Conservation (phyloP, 2,113 vertebrate species). For the Triplophysa tibetana region DNA sequence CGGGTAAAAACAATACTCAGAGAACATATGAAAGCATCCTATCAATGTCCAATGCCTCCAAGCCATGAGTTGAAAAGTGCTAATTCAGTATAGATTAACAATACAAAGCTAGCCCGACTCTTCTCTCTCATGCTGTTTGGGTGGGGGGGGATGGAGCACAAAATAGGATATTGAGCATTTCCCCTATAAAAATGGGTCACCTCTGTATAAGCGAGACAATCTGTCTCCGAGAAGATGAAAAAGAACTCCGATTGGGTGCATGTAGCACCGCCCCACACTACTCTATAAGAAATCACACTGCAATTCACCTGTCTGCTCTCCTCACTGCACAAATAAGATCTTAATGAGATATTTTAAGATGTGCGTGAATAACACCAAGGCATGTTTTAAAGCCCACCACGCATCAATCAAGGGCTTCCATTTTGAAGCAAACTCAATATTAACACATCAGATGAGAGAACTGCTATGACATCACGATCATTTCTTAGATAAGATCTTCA, state of each 20-base stretch:
- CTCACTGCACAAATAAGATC: background rate
- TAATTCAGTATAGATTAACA: slow-evolving; percentile 45
- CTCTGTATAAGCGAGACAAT: slow-evolving; percentile 60
- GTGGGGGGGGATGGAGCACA: slow-evolving; percentile 23
- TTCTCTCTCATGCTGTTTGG: background rate
- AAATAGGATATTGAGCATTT: slow-evolving; percentile 63
- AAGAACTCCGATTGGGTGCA: background rate
- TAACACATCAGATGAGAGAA: background rate
- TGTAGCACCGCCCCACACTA: background rate
- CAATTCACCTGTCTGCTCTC: background rate
- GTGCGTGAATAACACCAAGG: background rate
- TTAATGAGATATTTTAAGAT: too few species aligned
- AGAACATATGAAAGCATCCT: background rate
- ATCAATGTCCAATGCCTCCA: background rate
- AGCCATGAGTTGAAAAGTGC: slow-evolving; percentile 17
- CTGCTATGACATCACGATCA: background rate
- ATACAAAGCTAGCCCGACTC: slow-evolving; percentile 27
- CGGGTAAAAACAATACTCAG: background rate
- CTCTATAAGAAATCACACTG: background rate
- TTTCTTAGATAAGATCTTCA: background rate
- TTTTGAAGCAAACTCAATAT: background rate
- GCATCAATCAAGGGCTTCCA: background rate
- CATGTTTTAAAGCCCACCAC: background rate
- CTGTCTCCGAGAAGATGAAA: slow-evolving; percentile 50
- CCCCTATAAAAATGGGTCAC: slow-evolving; percentile 72